These are phyloP conservation scores for Drosophila willistoni DNA, from an alignment of 1,140 invertebrate species.

Conservation along the genomic window DNA sequence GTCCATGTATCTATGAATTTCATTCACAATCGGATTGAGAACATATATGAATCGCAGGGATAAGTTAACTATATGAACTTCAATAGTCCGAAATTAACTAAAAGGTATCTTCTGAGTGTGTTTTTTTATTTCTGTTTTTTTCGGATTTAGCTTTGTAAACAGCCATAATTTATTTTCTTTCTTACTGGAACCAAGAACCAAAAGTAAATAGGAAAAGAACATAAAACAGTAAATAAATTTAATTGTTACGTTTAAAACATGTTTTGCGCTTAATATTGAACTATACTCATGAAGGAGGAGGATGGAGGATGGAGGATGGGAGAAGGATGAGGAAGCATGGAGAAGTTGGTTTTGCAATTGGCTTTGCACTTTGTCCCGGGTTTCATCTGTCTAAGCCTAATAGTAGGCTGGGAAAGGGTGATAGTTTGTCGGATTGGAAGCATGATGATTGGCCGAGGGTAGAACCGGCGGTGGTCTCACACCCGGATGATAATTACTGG, in stretches of 20 bases:
- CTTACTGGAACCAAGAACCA: background rate
- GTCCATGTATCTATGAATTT: background rate
- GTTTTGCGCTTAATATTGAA: constrained; percentile 11
- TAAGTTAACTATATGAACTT: background rate
- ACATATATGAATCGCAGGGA: background rate
- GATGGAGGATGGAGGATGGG: background rate
- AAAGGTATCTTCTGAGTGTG: background rate
- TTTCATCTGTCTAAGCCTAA: constrained; percentile 32
- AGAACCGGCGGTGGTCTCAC: constrained; percentile 79
- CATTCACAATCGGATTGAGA: background rate
- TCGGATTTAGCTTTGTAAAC: constrained; percentile 1
- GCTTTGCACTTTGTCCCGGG: constrained; percentile 56
- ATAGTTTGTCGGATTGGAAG: constrained; percentile 83
- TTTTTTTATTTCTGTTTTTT: too few species aligned
- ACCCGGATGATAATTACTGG: constrained; percentile 81
- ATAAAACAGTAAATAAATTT: background rate
- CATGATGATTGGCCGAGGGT: constrained; percentile 80
- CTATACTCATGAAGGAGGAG: background rate
- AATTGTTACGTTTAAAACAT: constrained; percentile 8
- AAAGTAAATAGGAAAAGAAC: background rate
- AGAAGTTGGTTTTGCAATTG: background rate
- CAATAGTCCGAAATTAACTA: background rate
- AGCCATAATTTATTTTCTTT: background rate
- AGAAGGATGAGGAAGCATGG: background rate
- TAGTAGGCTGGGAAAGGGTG: constrained; percentile 83